Conservation (phyloP, 2,797 vertebrate species). For the Lepus oiostolus region DNA sequence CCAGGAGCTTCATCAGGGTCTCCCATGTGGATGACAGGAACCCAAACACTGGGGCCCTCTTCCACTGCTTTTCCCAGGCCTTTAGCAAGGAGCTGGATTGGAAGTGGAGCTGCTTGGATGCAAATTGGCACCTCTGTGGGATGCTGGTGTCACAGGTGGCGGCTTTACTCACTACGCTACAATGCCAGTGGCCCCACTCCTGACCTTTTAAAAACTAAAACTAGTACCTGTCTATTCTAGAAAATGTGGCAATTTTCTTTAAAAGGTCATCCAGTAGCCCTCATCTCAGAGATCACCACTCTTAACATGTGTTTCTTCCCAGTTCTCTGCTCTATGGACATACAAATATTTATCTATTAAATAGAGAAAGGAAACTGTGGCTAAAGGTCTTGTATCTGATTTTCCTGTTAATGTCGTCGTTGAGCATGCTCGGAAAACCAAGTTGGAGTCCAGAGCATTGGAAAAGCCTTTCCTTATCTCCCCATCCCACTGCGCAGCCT, state of each 20-base stretch:
- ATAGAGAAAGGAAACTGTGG: neutral
- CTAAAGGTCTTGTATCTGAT: neutral
- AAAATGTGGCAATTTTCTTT: neutral
- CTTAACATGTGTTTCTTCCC: neutral
- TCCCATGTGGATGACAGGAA: too few species aligned
- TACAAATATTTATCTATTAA: neutral
- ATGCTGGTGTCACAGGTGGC: too few species aligned
- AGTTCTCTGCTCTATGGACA: neutral
- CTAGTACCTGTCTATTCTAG: neutral
- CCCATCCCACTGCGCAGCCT: accelerated
- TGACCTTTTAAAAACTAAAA: too few species aligned
- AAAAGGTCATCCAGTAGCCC: neutral
- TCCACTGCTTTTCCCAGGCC: too few species aligned
- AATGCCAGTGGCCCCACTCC: too few species aligned
- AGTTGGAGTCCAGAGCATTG: neutral
- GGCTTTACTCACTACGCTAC: too few species aligned
- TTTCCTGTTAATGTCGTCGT: neutral
- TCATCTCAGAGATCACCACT: neutral
- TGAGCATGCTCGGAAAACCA: neutral
- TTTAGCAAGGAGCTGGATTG: too few species aligned
- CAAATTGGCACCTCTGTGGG: too few species aligned
- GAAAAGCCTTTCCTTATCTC: too few species aligned
- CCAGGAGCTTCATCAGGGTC: too few species aligned
- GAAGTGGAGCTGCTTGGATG: too few species aligned
- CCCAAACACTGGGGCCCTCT: too few species aligned